phyloP scores from a whole-genome alignment of 2,888 invertebrate species.

The Limnephilus auricula region DNA sequence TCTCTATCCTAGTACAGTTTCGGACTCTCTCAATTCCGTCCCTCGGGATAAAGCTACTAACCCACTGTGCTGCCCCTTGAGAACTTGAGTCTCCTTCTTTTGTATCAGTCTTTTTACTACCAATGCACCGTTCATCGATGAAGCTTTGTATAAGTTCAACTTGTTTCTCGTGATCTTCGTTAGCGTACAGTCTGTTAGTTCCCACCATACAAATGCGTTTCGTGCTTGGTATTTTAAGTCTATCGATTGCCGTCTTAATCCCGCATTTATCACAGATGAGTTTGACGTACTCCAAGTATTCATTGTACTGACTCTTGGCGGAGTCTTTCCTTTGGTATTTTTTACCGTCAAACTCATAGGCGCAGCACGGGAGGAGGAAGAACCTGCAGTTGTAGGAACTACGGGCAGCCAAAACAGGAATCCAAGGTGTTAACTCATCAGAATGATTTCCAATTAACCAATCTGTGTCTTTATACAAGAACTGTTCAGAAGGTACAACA shows the following conservation, averaged over 20 bases:
- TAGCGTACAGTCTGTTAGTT: conserved; percentile 73
- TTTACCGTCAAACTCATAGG: conserved; percentile 91
- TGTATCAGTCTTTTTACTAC: conserved; percentile 63
- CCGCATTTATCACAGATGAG: conserved; percentile 83
- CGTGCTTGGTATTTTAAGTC: conserved; percentile 96
- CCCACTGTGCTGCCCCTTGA: conserved; percentile 70
- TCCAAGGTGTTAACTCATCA: conserved; percentile 99
- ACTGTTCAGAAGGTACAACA: conserved; percentile 83
- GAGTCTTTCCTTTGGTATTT: conserved; percentile 88
- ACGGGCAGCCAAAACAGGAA: conserved; percentile 92
- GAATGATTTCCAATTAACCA: conserved; percentile 99
- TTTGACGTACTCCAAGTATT: conserved; percentile 83
- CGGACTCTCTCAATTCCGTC: conserved; percentile 83
- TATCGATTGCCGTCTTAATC: conserved; percentile 86
- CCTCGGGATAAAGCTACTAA: conserved; percentile 81
- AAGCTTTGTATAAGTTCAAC: conserved; percentile 74
- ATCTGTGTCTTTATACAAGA: conserved; percentile 84
- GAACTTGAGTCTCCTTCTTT: conserved; percentile 64
- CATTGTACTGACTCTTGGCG: conserved; percentile 86
- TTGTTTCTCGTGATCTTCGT: conserved; percentile 71
- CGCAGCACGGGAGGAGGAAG: conserved; percentile 96
- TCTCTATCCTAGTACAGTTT: conserved; percentile 91
- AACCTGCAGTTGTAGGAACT: conserved; percentile 87
- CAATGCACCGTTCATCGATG: conserved; percentile 70
- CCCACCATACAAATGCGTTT: conserved; percentile 91